A percentile compares a stretch with the other conserved stretches of the same genome.
These are phyloP conservation scores for Circaetus cinerascens DNA, from an alignment of 2,113 vertebrate genomes.

Conservation along the genomic window DNA sequence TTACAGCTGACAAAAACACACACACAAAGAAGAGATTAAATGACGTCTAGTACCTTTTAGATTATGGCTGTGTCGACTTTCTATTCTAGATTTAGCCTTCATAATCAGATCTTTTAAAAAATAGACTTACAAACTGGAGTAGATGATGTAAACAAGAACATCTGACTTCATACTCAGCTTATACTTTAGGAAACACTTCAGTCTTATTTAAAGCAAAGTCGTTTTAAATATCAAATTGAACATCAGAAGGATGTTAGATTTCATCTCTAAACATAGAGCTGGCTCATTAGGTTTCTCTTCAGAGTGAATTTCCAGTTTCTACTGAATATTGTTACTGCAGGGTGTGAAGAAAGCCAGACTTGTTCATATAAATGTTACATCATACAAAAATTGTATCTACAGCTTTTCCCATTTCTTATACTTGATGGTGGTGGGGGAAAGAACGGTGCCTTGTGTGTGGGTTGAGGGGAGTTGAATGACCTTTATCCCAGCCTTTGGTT, in stretches of 20 bases:
- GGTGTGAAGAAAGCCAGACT: not conserved
- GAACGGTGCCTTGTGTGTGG: accelerated
- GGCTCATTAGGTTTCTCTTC: not conserved
- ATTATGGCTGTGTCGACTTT: not conserved
- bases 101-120: not conserved
- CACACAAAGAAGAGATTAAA: not conserved
- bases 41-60: not conserved
- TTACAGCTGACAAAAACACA: not conserved
- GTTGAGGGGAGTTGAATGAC: not conserved
- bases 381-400: not conserved
- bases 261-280: not conserved
- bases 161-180: not conserved
- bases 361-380: not conserved
- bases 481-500: not conserved
- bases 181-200: not conserved
- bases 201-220: not conserved
- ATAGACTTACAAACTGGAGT: not conserved
- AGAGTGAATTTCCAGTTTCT: not conserved
- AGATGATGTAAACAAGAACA: not conserved
- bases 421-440: not conserved
- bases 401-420: not conserved
- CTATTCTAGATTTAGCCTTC: not conserved
- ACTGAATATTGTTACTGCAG: not conserved
- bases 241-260: not conserved
- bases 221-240: not conserved